Conservation (phyloP, 1,140 invertebrate genomes). For the Pseudomyrmex sp. region DNA sequence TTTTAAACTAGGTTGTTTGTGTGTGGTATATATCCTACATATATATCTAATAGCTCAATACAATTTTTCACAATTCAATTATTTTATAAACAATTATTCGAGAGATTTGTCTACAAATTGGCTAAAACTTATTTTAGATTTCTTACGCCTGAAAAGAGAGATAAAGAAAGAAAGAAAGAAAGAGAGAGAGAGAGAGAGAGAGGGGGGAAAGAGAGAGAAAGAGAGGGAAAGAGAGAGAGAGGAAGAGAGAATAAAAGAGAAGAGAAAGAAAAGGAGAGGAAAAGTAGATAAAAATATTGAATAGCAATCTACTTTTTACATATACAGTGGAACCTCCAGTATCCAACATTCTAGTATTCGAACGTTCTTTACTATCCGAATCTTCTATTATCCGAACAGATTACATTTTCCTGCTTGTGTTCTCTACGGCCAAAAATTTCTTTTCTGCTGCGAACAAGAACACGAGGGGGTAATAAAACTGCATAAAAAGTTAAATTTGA, state of each 20-base stretch:
- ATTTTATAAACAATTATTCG: conserved; percentile 60
- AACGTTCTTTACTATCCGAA: no score
- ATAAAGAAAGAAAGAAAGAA: no score
- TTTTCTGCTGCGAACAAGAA: no score
- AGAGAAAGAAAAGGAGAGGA: neutral
- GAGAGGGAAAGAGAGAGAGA: no score
- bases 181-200: neutral
- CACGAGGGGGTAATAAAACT: no score
- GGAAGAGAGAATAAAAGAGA: no score
- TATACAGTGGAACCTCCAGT: neutral
- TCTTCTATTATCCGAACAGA: no score
- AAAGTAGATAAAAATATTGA: conserved; percentile 54
- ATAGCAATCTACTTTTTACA: conserved; percentile 39
- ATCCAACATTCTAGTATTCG: no score
- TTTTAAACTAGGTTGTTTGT: conserved; percentile 47
- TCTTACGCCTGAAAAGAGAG: conserved; percentile 32
- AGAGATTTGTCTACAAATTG: conserved; percentile 42
- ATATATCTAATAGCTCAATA: conserved; percentile 35
- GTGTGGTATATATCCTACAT: neutral
- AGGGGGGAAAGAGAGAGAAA: no score
- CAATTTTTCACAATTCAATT: conserved; percentile 36
- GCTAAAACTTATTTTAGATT: conserved; percentile 43
- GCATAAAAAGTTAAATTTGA: no score
- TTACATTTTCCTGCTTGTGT: no score
- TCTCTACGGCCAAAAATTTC: no score